Percentiles rank a stretch among this genome's conserved stretches.
Conservation (phyloP, 1,140 invertebrate species). For the Drosophila orosa region DNA sequence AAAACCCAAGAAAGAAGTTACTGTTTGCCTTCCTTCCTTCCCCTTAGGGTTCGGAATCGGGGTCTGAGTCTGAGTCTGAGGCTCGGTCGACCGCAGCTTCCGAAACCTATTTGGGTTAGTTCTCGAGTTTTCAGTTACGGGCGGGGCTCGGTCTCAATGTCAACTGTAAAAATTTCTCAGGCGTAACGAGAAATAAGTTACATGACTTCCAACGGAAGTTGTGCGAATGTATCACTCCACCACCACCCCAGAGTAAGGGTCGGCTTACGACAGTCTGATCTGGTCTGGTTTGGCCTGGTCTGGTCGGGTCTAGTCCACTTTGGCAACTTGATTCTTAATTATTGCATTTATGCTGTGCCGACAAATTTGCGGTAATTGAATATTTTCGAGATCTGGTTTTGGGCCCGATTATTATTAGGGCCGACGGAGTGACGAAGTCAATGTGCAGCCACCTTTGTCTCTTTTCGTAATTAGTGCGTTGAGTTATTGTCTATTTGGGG, state of each 20-base stretch:
- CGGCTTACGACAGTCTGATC: constrained; percentile 42
- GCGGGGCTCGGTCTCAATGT: constrained; percentile 68
- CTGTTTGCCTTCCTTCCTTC: constrained; percentile 15
- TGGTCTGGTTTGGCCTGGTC: constrained; percentile 9
- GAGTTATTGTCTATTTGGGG: constrained; percentile 69
- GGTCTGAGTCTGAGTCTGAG: constrained; percentile 4
- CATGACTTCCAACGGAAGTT: constrained; percentile 77
- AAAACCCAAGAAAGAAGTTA: constrained; percentile 52
- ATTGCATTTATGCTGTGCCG: constrained; percentile 78
- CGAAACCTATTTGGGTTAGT: constrained; percentile 82
- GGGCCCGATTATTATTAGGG: constrained; percentile 15
- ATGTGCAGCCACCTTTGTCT: constrained; percentile 73
- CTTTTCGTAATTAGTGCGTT: constrained; percentile 71
- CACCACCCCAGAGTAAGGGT: constrained; percentile 37
- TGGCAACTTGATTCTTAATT: constrained; percentile 79
- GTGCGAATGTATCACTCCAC: constrained; percentile 30
- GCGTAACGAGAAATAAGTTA: constrained; percentile 81
- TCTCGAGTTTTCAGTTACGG: constrained; percentile 73
- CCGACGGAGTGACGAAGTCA: constrained; percentile 62
- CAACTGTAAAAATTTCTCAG: constrained; percentile 77
- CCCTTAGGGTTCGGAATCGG: constrained; percentile 25
- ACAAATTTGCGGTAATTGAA: constrained; percentile 83
- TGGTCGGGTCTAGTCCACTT: constrained; percentile 48
- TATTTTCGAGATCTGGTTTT: constrained; percentile 63
- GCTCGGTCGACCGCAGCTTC: constrained; percentile 74